These are phyloP conservation scores for Dinomys branickii DNA, from an alignment of 2,113 vertebrate genomes.

Conservation along the genomic window DNA sequence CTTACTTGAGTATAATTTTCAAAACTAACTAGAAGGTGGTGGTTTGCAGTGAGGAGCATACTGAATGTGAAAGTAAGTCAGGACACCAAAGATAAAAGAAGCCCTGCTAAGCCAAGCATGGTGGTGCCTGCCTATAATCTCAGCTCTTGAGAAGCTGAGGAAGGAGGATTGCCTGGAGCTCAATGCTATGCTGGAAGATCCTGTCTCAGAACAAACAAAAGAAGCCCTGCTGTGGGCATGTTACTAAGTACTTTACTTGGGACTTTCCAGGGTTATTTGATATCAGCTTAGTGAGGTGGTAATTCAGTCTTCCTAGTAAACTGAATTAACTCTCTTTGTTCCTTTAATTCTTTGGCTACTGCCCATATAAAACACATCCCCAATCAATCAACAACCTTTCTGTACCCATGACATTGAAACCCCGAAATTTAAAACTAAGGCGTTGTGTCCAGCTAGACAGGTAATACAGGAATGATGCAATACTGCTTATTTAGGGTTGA, in stretches of 20 bases:
- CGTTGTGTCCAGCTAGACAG: background rate
- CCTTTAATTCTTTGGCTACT: background rate
- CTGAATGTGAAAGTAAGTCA: background rate
- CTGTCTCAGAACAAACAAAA: background rate
- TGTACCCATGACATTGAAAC: constrained; percentile 5
- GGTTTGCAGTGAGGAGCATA: background rate
- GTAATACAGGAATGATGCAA: background rate
- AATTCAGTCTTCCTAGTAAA: constrained; percentile 3
- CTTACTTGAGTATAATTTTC: background rate
- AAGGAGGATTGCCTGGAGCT: background rate
- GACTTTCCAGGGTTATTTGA: background rate
- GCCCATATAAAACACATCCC: background rate
- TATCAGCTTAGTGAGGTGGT: background rate
- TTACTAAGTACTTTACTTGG: background rate
- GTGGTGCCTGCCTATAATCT: background rate
- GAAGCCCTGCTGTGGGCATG: background rate
- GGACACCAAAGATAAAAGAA: background rate
- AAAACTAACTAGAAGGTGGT: background rate
- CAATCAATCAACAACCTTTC: background rate
- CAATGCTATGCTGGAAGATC: background rate
- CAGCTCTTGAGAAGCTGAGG: background rate
- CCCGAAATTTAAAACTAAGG: constrained; percentile 38
- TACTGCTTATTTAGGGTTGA: constrained; percentile 1
- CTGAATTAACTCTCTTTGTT: background rate
- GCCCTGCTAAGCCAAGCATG: background rate